Evolutionary conservation across 53 echinoderm and acorn worm genomes (phyloP).

Genomic region (Actinopyga echinites): DNA sequence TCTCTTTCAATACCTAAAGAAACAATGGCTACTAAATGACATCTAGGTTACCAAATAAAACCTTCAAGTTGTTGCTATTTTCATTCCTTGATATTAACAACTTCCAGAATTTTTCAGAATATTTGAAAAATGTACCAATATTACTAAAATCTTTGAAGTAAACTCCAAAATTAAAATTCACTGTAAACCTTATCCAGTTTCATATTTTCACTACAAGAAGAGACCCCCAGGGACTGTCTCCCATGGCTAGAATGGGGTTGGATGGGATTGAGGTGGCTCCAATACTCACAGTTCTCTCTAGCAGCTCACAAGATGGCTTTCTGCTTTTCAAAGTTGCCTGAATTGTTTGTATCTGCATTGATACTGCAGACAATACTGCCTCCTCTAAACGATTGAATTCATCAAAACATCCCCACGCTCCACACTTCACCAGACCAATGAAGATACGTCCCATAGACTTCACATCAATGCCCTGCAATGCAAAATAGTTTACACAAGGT

Average conservation of each 20-base stretch:
- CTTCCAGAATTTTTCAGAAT: too few relatives aligned
- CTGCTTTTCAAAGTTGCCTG: constrained; percentile 95
- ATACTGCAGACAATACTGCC: constrained; percentile 98
- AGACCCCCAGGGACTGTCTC: not conserved
- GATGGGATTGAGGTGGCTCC: too few relatives aligned
- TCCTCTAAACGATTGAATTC: constrained; percentile 97
- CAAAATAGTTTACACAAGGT: too few relatives aligned
- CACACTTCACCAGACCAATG: constrained; percentile 97
- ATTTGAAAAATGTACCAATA: not conserved
- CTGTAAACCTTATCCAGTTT: too few relatives aligned
- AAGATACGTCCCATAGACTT: constrained; percentile 99
- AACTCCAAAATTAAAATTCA: too few relatives aligned
- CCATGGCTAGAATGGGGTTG: not conserved
- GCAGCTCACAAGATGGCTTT: constrained; percentile 85
- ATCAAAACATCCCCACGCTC: constrained; percentile 99
- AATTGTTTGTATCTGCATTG: constrained; percentile 99
- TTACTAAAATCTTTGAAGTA: not conserved
- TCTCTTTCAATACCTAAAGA: too few relatives aligned
- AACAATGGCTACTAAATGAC: too few relatives aligned
- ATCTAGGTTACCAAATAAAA: too few relatives aligned
- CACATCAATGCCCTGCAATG: constrained; percentile 89
- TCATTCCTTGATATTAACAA: too few relatives aligned
- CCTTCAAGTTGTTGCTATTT: too few relatives aligned
- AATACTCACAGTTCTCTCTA: constrained; percentile 77
- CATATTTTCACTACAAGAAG: too few relatives aligned